Evolutionary conservation across 2,797 vertebrate species (phyloP), one percentile per base, ranked within the genome.

Genomic region (Dipus sagitta): DNA sequence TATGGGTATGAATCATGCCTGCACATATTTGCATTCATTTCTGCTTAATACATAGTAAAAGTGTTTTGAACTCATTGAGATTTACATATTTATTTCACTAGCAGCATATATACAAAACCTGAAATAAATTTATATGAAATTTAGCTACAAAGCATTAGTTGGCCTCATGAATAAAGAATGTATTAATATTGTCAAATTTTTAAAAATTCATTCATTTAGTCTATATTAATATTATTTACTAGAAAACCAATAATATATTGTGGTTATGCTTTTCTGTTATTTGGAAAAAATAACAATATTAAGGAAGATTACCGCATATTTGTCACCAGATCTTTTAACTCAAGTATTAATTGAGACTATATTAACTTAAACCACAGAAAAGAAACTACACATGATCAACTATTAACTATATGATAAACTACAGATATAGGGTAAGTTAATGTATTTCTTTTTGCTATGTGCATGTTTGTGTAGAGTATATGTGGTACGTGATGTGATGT

Each of bases 171-270:
- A 15, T 9, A 93, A 91, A 93, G 1, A 74, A 86, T 21, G 92
- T 65, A 93, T 90, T 2, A 86, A 14, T 70, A 78, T 86, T 74
- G 85, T 91, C 58, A 81, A 80, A 91, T 89, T 76, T 76, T 12
- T 38, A 38, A 38, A 23, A 32, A 32, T 75, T 0, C 4, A 76
- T 71, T 71, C 60, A 47, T 67, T 13, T 72, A 74, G 6, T 94
- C 21, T 93, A 20, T 64, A 94, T 94, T 77, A 79, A 21, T 95
- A 81, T 84, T 93, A 21, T 89, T 91, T 86, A 76, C 68, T 85
- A 24, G 20, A 93, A 89, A 86, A 23, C 18, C 30, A 93, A n/a
- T 81, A 88, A 81, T 54, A 9, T 91, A 85, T 86, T 86, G 3
- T 86, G 91, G 85, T 95, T 94, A 75, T 84, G 32, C 67, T 76